These are phyloP conservation scores for Montifringilla adamsi DNA, from an alignment of 2,113 vertebrate genomes.

Conservation along the genomic window DNA sequence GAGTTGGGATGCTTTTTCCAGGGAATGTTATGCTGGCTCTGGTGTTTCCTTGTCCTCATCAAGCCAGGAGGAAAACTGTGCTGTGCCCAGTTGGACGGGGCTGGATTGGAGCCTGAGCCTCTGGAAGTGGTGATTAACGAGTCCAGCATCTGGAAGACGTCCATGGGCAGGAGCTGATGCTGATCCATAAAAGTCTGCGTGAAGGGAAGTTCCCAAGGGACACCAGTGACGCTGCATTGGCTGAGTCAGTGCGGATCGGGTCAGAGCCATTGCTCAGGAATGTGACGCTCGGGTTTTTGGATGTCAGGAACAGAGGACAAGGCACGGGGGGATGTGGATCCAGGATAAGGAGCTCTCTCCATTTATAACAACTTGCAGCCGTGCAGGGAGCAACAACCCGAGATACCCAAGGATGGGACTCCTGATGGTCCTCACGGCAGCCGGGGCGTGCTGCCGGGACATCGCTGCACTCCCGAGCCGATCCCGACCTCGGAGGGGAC, in stretches of 20 bases:
- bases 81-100: accelerated
- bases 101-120: not conserved
- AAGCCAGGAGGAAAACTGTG: not conserved
- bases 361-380: not conserved
- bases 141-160: not conserved
- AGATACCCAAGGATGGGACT: not conserved
- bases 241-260: not conserved
- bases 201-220: not conserved
- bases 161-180: accelerated
- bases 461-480: accelerated
- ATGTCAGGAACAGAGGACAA: not conserved
- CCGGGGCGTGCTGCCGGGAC: accelerated
- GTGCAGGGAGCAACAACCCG: not conserved
- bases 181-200: not conserved
- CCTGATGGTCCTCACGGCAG: accelerated
- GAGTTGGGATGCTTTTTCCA: not conserved
- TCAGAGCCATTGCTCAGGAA: accelerated
- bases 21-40: not conserved
- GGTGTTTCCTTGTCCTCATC: not conserved
- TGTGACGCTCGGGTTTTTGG: accelerated
- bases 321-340: not conserved
- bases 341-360: not conserved
- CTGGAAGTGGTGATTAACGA: not conserved
- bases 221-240: not conserved
- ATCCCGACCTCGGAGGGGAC: not conserved